These are phyloP conservation scores for Cactoblastis cactorum DNA, from an alignment of 2,888 invertebrate genomes.

Conservation along the genomic window DNA sequence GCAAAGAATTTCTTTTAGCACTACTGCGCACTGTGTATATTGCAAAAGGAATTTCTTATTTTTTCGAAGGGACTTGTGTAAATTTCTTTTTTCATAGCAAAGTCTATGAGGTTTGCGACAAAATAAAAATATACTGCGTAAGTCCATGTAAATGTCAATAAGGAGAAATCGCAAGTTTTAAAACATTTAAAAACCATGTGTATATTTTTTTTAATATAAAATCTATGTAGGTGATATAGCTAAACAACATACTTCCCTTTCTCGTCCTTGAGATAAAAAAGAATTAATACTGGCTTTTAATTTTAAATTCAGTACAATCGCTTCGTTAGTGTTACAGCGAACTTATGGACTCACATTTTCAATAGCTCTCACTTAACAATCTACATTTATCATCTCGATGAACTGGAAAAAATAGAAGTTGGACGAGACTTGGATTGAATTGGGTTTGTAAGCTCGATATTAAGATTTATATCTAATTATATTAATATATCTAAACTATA, in stretches of 20 bases:
- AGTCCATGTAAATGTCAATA: too few relatives aligned
- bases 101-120: not conserved
- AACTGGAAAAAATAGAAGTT: not conserved
- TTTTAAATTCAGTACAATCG: constrained; percentile 1
- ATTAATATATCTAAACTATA: too few relatives aligned
- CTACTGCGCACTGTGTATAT: not conserved
- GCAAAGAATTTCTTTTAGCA: not conserved
- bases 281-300: too few relatives aligned
- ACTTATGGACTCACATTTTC: constrained; percentile 3
- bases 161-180: too few relatives aligned
- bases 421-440: too few relatives aligned
- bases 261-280: too few relatives aligned
- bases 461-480: too few relatives aligned
- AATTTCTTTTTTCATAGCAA: not conserved
- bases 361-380: not conserved
- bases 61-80: not conserved
- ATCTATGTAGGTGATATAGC: too few relatives aligned
- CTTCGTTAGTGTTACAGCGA: not conserved
- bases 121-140: not conserved
- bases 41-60: not conserved
- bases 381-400: not conserved
- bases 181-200: too few relatives aligned
- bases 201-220: too few relatives aligned
- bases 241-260: too few relatives aligned
- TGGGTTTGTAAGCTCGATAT: too few relatives aligned